phyloP scores from a whole-genome alignment of 1,140 invertebrate species.

The Drosophila simulans region DNA sequence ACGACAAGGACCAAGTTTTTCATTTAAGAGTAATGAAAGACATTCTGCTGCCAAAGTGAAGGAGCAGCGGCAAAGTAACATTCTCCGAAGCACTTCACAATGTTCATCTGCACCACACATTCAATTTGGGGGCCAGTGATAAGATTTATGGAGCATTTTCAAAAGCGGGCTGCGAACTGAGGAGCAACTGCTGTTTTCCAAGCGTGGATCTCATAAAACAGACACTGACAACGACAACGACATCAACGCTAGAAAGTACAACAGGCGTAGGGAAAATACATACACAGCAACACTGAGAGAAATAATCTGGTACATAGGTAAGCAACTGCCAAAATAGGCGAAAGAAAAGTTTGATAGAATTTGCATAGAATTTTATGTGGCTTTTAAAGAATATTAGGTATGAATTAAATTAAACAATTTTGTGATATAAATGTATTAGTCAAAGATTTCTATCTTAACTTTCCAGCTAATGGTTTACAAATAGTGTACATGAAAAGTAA shows the following conservation, averaged over 20 bases:
- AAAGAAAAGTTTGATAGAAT: no score
- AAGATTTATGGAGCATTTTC: constrained; percentile 61
- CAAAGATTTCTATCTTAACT: no score
- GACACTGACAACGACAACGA: constrained; percentile 32
- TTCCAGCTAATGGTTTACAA: no score
- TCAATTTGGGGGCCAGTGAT: constrained; percentile 63
- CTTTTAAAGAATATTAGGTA: no score
- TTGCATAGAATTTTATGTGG: no score
- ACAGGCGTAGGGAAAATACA: constrained; percentile 1
- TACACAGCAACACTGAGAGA: constrained; percentile 16
- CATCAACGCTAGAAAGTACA: constrained; percentile 14
- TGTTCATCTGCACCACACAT: constrained; percentile 56
- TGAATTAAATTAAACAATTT: no score
- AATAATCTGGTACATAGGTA: neutral
- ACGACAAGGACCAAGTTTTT: constrained; percentile 36
- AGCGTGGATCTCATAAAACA: constrained; percentile 62
- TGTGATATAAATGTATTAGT: no score
- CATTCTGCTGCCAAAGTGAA: constrained; percentile 32
- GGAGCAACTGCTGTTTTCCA: constrained; percentile 30
- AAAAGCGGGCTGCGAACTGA: neutral
- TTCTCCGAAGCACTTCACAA: constrained; percentile 29
- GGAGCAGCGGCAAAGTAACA: constrained; percentile 13
- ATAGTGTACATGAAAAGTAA: no score
- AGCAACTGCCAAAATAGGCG: no score
- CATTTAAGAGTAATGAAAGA: constrained; percentile 50